These are phyloP conservation scores for Eupithecia abbreviata DNA, from an alignment of 2,888 invertebrate genomes.

Conservation along the genomic window DNA sequence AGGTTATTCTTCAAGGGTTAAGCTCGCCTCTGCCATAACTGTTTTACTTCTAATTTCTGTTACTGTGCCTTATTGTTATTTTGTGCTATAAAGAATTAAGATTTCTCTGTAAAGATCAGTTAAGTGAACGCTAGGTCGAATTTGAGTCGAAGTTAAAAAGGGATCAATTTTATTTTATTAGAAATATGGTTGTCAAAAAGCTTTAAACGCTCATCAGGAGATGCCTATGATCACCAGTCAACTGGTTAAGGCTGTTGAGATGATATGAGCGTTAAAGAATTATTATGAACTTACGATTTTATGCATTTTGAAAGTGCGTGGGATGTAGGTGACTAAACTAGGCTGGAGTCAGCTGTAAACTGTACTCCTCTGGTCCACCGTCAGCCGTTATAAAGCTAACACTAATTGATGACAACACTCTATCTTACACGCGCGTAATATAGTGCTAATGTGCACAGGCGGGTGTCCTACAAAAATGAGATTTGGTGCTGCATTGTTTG, in stretches of 20 bases:
- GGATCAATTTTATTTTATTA: not conserved
- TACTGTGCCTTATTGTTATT: not conserved
- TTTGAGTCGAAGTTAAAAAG: not conserved
- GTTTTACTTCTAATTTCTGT: not conserved
- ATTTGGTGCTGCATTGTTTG: conserved; percentile 50
- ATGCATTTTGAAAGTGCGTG: conserved; percentile 61
- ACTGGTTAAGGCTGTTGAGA: not conserved
- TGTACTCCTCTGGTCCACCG: conserved; percentile 52
- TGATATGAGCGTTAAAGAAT: not conserved
- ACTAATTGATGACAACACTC: conserved; percentile 69
- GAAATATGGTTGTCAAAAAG: not conserved
- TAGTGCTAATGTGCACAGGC: conserved; percentile 73
- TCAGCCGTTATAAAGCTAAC: conserved; percentile 62
- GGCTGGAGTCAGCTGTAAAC: conserved; percentile 55
- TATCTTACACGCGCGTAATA: conserved; percentile 58
- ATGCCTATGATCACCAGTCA: not conserved
- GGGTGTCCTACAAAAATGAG: conserved; percentile 56
- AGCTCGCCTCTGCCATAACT: not conserved
- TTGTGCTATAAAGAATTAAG: not conserved
- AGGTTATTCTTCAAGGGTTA: no score
- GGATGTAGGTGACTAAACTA: conserved; percentile 47
- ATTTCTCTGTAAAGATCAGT: not conserved
- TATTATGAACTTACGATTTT: conserved; percentile 60
- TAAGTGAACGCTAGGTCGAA: not conserved
- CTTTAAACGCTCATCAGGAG: no score